Percentiles rank a stretch among this genome's conserved stretches.
Conservation (phyloP, 2,113 vertebrate genomes). For the Mohoua ochrocephala region DNA sequence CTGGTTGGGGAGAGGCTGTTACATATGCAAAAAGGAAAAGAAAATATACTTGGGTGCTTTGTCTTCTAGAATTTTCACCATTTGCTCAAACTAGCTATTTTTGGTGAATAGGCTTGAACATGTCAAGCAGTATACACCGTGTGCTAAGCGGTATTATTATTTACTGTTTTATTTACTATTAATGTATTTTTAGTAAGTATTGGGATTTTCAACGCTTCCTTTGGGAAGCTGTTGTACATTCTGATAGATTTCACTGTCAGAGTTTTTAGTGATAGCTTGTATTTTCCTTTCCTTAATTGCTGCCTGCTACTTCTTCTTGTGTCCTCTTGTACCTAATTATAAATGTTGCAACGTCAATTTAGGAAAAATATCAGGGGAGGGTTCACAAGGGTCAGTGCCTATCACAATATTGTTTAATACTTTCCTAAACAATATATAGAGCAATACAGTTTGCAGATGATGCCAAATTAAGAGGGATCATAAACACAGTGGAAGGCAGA, state of each 20-base stretch:
- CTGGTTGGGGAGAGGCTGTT: conserved; percentile 28
- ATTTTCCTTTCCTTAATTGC: conserved; percentile 55
- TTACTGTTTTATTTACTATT: conserved; percentile 24
- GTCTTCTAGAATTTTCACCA: neutral
- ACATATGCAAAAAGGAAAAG: conserved; percentile 31
- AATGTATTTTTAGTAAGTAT: conserved; percentile 15
- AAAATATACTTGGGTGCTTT: conserved; percentile 3
- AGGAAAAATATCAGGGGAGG: conserved; percentile 48
- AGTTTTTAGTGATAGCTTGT: conserved; percentile 44
- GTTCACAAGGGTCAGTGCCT: conserved; percentile 46
- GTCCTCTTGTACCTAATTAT: conserved; percentile 54
- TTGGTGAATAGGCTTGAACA: neutral
- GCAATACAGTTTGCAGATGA: conserved; percentile 54
- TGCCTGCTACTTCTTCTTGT: conserved; percentile 31
- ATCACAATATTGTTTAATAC: conserved; percentile 54
- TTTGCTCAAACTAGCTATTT: neutral
- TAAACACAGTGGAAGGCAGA: conserved; percentile 53
- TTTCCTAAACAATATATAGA: conserved; percentile 50
- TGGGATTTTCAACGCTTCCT: conserved; percentile 9
- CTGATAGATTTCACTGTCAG: conserved; percentile 28
- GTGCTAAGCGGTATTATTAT: neutral
- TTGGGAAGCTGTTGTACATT: conserved; percentile 17
- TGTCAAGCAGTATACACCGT: neutral
- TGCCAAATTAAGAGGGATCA: conserved; percentile 63
- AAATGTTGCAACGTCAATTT: conserved; percentile 45